phyloP scores from a whole-genome alignment of 2,888 invertebrate genomes.

The Doris montereyensis region DNA sequence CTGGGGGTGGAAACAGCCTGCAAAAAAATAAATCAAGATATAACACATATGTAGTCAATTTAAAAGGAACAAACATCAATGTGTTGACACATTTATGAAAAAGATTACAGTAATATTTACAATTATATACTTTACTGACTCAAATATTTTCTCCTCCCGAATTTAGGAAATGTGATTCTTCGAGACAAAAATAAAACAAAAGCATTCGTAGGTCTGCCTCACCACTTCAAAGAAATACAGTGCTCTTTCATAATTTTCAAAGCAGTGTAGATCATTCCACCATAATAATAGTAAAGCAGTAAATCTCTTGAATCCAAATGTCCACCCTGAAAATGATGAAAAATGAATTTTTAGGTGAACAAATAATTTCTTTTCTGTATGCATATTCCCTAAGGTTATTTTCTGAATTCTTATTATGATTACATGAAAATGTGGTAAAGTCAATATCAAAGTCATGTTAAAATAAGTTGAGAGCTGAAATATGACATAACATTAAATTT shows the following conservation, averaged over 20 bases:
- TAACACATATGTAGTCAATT: too few relatives aligned
- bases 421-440: background rate
- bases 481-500: too few relatives aligned
- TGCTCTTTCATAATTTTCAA: conserved; percentile 92
- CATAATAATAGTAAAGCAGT: conserved; percentile 95
- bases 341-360: background rate
- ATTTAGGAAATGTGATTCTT: too few relatives aligned
- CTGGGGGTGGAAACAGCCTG: conserved; percentile 89
- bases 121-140: background rate
- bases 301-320: conserved; percentile 91
- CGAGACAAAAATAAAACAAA: too few relatives aligned
- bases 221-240: conserved; percentile 94
- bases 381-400: background rate
- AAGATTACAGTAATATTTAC: background rate
- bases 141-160: too few relatives aligned
- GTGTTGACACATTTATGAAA: too few relatives aligned
- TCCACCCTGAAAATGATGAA: conserved; percentile 76
- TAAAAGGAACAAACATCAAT: too few relatives aligned
- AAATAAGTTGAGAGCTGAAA: too few relatives aligned
- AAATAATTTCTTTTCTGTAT: too few relatives aligned
- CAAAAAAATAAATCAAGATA: too few relatives aligned
- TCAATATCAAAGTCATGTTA: background rate
- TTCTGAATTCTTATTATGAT: background rate
- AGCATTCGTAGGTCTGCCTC: too few relatives aligned
- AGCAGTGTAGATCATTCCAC: conserved; percentile 96